Conservation (phyloP, 2,113 vertebrate species). For the Brachyhypopomus occidentalis region DNA sequence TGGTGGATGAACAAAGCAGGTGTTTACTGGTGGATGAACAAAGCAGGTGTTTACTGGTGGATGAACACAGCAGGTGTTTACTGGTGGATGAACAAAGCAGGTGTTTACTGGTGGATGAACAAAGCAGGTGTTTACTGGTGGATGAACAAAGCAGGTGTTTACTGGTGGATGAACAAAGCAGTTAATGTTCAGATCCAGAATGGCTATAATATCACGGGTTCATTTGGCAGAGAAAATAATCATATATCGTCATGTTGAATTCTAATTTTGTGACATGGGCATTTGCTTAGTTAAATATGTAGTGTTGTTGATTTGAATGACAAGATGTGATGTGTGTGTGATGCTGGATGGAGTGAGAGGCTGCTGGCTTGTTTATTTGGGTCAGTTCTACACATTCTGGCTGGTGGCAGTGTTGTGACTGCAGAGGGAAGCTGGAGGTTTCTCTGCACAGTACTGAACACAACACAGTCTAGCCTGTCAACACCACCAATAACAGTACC, state of each 20-base stretch:
- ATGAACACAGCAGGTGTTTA: not conserved
- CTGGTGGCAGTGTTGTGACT: constrained; percentile 13
- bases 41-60: not conserved
- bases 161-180: not conserved
- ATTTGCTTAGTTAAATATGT: not conserved
- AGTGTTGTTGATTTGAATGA: not conserved
- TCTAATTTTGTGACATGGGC: not conserved
- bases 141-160: not conserved
- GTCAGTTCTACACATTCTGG: not conserved
- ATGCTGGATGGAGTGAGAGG: not conserved
- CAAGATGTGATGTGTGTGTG: not conserved
- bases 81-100: not conserved
- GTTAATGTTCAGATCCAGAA: not conserved
- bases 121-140: not conserved
- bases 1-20: not conserved
- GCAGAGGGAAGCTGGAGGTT: not conserved
- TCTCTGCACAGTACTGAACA: not conserved
- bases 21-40: no score
- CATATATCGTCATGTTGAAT: not conserved
- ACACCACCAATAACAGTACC: constrained; percentile 15
- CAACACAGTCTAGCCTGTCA: not conserved
- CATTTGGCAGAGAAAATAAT: not conserved
- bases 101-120: no score
- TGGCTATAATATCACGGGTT: not conserved
- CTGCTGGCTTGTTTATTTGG: constrained; percentile 7